These are phyloP conservation scores for Aplocera efformata DNA, from an alignment of 2,888 invertebrate genomes.

Conservation along the genomic window DNA sequence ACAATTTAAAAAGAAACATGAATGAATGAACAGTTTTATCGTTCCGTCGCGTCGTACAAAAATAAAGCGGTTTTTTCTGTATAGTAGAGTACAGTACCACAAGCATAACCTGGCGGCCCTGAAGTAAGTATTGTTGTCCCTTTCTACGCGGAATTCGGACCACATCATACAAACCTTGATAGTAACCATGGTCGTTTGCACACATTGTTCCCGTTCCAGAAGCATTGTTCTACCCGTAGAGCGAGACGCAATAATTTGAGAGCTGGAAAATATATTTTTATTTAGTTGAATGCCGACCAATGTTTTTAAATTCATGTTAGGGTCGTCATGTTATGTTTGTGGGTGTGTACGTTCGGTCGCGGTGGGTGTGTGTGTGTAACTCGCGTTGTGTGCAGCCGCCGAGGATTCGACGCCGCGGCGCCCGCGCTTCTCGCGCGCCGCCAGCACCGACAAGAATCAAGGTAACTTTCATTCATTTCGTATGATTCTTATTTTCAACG, in stretches of 20 bases:
- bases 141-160: slow-evolving; percentile 5
- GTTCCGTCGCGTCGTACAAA: no score
- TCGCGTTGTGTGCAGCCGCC: slow-evolving; percentile 51
- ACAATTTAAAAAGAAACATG: no score
- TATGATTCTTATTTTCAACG: background rate
- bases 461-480: slow-evolving; percentile 45
- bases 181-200: no score
- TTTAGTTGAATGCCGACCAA: no score
- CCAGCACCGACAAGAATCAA: slow-evolving; percentile 75
- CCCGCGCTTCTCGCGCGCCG: slow-evolving; percentile 75
- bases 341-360: slow-evolving; percentile 23
- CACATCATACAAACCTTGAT: no score
- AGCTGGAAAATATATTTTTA: no score
- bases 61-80: slow-evolving; percentile 37
- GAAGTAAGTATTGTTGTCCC: no score
- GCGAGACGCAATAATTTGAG: no score
- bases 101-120: slow-evolving; percentile 4
- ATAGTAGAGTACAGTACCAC: slow-evolving; percentile 20
- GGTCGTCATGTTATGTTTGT: background rate
- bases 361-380: slow-evolving; percentile 24
- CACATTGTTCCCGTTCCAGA: no score
- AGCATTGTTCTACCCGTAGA: no score
- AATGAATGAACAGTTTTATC: no score
- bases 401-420: slow-evolving; percentile 69
- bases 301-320: no score